Percentiles rank a stretch among this genome's conserved stretches.
These are phyloP conservation scores for Sebastes steindachneri DNA, from an alignment of 2,797 vertebrate genomes.

Conservation along the genomic window DNA sequence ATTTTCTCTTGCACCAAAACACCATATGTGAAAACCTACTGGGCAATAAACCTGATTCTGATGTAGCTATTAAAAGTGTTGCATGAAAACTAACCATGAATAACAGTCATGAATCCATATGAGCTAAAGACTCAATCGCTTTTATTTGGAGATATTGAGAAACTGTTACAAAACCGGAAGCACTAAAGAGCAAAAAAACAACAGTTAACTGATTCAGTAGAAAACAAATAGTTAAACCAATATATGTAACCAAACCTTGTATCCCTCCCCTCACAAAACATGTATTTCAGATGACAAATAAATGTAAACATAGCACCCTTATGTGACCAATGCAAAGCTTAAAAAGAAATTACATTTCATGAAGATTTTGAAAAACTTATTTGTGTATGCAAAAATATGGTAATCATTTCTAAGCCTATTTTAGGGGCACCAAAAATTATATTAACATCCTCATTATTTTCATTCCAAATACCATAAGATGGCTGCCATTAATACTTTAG, in stretches of 20 bases:
- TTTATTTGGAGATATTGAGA: conserved; percentile 66
- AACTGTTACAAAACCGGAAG: conserved; percentile 41
- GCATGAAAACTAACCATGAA: neutral
- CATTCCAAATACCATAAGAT: conserved; percentile 2
- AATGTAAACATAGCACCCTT: conserved; percentile 21
- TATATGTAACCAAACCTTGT: conserved; percentile 19
- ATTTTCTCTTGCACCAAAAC: neutral
- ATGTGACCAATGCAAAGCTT: conserved; percentile 23
- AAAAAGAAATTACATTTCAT: conserved; percentile 1
- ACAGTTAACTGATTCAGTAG: neutral
- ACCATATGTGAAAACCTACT: neutral
- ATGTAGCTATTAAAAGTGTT: neutral
- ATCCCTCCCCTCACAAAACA: conserved; percentile 20
- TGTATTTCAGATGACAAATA: conserved; percentile 16
- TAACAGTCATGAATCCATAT: conserved; percentile 13
- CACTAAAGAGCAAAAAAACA: neutral
- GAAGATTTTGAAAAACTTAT: conserved; percentile 2
- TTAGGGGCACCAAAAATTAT: neutral
- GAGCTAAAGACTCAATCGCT: conserved; percentile 8
- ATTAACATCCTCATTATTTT: neutral
- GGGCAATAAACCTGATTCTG: neutral
- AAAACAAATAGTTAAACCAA: neutral
- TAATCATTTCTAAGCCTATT: conserved; percentile 6
- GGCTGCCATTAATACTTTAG: neutral
- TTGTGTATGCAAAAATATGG: conserved; percentile 9